Evolutionary conservation across 2,888 invertebrate species (phyloP), one percentile per base, ranked within the genome.

Genomic region (Drosophila kambysellisi): DNA sequence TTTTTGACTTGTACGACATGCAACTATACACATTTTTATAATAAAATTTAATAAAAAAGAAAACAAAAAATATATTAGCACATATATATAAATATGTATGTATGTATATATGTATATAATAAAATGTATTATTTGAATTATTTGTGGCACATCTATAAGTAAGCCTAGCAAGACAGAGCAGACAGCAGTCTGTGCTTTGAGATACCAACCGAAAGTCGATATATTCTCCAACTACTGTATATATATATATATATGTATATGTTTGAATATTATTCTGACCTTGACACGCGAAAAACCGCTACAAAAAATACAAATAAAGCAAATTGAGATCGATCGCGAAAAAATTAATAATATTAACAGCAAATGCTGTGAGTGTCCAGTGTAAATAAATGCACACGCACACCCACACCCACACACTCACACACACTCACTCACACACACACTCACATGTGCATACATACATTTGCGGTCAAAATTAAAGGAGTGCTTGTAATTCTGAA

Each of bases 1-100:
- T 83, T 74, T 82, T 70, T 57, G 58, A 53, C 70, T 81, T 89
- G 84, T 84, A 70, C 61, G 59, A 84, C 89, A 89, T 89, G 89
- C 88, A 68, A 70, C 61, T 69, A 52, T 81, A 89, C 87, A 84
- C 71, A 88, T 62, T 76, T 82, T 79, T 75, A 43, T 74, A 64
- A 60, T 52, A 60, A 73, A 52, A 43, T 70, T 43, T 8, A 25
- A 48, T 5, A 29, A 60, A 66, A 66, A 67, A 66, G 37, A 46
- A 20, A 30, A 35, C 1, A 17, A 50, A 58, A 69, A 56, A 61
- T 56, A 51, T 1, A 9, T 43, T 7, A 30, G 33, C 20, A 15
- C 12, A 56, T 17, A 0, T 0, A 41, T 9, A 41, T 15, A 46
- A 0, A 46, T 20, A 46, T 12, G 0, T 6, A 12, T 2, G 25